Conservation (phyloP, 2,797 vertebrate genomes). For the Siniperca scherzeri region DNA sequence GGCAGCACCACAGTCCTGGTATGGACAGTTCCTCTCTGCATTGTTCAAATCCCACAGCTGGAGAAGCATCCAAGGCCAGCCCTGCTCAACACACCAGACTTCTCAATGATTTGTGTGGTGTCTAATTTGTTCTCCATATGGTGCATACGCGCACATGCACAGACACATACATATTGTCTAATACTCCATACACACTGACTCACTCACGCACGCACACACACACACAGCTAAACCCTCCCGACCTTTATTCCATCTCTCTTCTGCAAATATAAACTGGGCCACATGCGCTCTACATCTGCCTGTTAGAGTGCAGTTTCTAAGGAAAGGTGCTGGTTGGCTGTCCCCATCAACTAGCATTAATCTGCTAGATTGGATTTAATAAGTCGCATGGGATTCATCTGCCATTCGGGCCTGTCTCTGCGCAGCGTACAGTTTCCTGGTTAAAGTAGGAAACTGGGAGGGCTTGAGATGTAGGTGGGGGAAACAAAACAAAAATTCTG, state of each 20-base stretch:
- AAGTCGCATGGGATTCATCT: slow-evolving; percentile 55
- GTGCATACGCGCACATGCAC: slow-evolving; percentile 39
- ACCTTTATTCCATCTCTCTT: slow-evolving; percentile 45
- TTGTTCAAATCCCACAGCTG: slow-evolving; percentile 70
- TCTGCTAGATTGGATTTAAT: slow-evolving; percentile 63
- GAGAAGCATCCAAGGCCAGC: slow-evolving; percentile 70
- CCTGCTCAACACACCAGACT: slow-evolving; percentile 61
- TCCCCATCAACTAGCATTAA: slow-evolving; percentile 50
- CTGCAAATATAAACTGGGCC: slow-evolving; percentile 40
- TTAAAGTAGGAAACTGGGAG: slow-evolving; percentile 31
- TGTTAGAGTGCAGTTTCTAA: slow-evolving; percentile 30
- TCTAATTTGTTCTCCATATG: slow-evolving; percentile 79
- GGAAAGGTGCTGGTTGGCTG: slow-evolving; percentile 31
- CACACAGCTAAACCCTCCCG: slow-evolving; percentile 34
- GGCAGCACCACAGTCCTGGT: slow-evolving; percentile 43
- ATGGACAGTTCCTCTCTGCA: slow-evolving; percentile 40
- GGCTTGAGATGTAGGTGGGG: slow-evolving; percentile 67
- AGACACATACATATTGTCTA: slow-evolving; percentile 5
- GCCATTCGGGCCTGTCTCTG: slow-evolving; percentile 25
- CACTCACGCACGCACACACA: slow-evolving; percentile 5
- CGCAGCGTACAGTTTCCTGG: slow-evolving; percentile 1
- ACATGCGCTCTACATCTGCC: slow-evolving; percentile 27
- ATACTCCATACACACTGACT: slow-evolving; percentile 29
- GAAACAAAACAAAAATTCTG: slow-evolving; percentile 81
- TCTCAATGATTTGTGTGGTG: slow-evolving; percentile 71